These are phyloP conservation scores for Platichthys flesus DNA, from an alignment of 2,113 vertebrate species.

Conservation along the genomic window DNA sequence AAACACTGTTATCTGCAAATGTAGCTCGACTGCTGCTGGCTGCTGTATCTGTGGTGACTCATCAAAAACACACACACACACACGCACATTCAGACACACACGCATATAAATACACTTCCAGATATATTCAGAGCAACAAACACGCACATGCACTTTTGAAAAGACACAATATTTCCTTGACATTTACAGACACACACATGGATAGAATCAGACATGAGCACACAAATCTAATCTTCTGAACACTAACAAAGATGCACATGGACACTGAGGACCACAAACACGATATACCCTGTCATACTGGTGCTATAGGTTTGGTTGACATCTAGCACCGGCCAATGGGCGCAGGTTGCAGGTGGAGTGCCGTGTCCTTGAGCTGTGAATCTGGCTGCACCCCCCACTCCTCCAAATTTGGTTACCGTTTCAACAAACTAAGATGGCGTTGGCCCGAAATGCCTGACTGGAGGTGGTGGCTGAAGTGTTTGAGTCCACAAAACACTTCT, in stretches of 20 bases:
- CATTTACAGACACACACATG: conserved; percentile 1
- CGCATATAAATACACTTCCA: background rate
- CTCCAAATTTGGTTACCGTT: too few species aligned
- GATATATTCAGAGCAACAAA: conserved; percentile 34
- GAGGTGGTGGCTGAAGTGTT: too few species aligned
- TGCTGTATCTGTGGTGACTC: conserved; percentile 68
- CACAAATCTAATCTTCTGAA: background rate
- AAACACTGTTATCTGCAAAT: conserved; percentile 68
- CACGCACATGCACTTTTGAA: background rate
- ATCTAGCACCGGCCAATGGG: background rate
- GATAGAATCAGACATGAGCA: conserved; percentile 1
- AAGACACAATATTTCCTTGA: conserved; percentile 20
- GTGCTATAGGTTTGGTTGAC: background rate
- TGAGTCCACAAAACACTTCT: too few species aligned
- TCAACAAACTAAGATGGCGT: too few species aligned
- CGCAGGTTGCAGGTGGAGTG: background rate
- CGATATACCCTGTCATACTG: background rate
- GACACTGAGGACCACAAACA: background rate
- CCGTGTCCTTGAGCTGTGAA: too few species aligned
- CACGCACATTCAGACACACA: background rate
- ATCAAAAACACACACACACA: conserved; percentile 51
- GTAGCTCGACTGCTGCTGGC: conserved; percentile 53
- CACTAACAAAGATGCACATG: background rate
- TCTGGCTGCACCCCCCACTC: too few species aligned
- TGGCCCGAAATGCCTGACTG: too few species aligned